Base-by-base conservation (phyloP, 1,140 invertebrate species). In the Drosophila azteca region DNA sequence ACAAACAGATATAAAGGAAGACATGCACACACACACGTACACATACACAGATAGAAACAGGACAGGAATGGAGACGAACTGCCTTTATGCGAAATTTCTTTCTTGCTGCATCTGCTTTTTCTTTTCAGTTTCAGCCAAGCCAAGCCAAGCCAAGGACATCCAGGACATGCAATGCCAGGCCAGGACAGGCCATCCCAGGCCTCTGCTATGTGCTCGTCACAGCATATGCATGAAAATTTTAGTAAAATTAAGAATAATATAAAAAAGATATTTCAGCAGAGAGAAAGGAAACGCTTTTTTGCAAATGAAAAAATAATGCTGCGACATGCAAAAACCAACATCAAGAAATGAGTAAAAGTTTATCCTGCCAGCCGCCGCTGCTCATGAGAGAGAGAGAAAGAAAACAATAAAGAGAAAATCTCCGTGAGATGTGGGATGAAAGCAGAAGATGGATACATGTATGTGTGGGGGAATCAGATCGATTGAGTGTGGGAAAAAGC, bases 171-270 rank as follows among this genome's bases (percentile, higher is more conserved):
- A 20, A 20, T 20, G 17, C 17, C 35, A 39, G 35, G 11, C 11
- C 35, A 13, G 35, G 11, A 1, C 31, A 39, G 3, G 31, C 1
- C 22, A 41, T 15, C 55, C 29, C 7, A 31, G 29, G 29, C 29
- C 29, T 31, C 8, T 26, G 24, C 17, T 20, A 20, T 29, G 31
- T 8, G 7, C 8, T 31, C 31, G 31, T 31, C 31, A 31, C 8
- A 31, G 31, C 72, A 62, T 53, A 45, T 69, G 66, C 64, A 69
- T 68, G 65, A 35, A 57, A 55, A 48, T 71, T 79, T 79, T 74
- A 79, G 51, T 63, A 26, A 82, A 81, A 81, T 81, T 81, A 81
- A 81, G 79, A 81, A 81, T 72, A 81, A 81, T 81, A 81, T 73
- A 80, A 77, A 61, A 74, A 75, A 65, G 60, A 51, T 57, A 58